Evolutionary conservation across 2,113 vertebrate genomes (phyloP).

Genomic region (Alligator mississippiensis): DNA sequence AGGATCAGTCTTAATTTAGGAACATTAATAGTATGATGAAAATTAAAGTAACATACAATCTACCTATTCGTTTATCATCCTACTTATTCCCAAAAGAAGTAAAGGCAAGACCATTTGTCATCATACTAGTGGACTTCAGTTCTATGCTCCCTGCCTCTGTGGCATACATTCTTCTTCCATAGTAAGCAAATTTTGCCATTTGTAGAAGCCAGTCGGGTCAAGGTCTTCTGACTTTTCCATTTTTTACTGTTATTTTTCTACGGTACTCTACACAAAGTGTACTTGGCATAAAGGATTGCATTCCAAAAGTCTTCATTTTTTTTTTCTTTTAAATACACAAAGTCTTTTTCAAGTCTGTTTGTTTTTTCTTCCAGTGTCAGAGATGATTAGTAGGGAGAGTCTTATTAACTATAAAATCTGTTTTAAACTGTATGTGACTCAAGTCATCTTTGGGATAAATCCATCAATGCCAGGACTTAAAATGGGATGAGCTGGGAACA

Average conservation of each 20-base stretch:
- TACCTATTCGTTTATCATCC: neutral
- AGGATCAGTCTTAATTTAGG: neutral
- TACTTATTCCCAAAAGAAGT: neutral
- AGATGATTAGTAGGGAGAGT: neutral
- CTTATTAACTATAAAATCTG: neutral
- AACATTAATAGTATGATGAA: neutral
- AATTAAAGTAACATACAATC: neutral
- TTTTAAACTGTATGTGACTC: neutral
- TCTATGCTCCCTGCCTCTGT: neutral
- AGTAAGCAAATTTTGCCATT: conserved; percentile 66
- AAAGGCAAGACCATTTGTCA: conserved; percentile 15
- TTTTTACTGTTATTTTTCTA: conserved; percentile 62
- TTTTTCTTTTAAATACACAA: conserved; percentile 37
- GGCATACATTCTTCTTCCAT: conserved; percentile 6
- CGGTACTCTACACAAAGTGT: conserved; percentile 56
- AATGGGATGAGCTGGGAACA: neutral
- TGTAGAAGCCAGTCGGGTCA: conserved; percentile 60
- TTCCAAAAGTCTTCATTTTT: conserved; percentile 49
- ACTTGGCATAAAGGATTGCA: conserved; percentile 58
- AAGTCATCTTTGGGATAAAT: neutral
- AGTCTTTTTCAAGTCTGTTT: neutral
- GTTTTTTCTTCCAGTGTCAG: conserved; percentile 22
- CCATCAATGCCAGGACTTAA: neutral
- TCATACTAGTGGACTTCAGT: neutral
- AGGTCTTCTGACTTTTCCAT: conserved; percentile 31